Conservation (phyloP, 2,888 invertebrate genomes). For the Xiphydria camelus region DNA sequence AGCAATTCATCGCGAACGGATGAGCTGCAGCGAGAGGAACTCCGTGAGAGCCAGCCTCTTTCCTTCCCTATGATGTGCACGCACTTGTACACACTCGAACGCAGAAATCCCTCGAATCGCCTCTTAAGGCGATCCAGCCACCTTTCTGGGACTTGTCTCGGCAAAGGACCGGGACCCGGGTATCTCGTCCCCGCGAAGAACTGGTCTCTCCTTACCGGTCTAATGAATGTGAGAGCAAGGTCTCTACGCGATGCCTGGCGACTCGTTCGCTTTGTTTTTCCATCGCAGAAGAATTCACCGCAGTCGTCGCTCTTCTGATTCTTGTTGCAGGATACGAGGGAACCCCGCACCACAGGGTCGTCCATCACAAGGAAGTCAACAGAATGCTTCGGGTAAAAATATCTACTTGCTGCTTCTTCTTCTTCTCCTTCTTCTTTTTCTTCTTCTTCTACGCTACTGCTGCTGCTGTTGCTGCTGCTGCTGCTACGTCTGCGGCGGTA, state of each 20-base stretch:
- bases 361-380: slow-evolving; percentile 52
- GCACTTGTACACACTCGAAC: no score
- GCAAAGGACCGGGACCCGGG: not conserved
- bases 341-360: slow-evolving; percentile 53
- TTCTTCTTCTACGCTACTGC: not conserved
- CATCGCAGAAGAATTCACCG: slow-evolving; percentile 26
- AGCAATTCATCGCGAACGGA: no score
- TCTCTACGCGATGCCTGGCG: slow-evolving; percentile 12
- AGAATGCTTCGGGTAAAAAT: slow-evolving; percentile 67
- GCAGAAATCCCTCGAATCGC: no score
- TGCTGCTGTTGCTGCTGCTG: no score
- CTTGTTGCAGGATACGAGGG: slow-evolving; percentile 51
- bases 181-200: slow-evolving; percentile 24
- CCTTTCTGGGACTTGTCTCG: not conserved
- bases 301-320: slow-evolving; percentile 26
- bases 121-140: not conserved
- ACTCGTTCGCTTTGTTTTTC: slow-evolving; percentile 27
- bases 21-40: no score
- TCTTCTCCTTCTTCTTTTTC: not conserved
- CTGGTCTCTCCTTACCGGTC: slow-evolving; percentile 46
- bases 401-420: not conserved
- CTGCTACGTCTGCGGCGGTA: no score
- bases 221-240: slow-evolving; percentile 42
- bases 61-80: no score
- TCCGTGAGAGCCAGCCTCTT: no score